Base-by-base conservation (phyloP, 2,113 vertebrate genomes). In the Hassar affinis region DNA sequence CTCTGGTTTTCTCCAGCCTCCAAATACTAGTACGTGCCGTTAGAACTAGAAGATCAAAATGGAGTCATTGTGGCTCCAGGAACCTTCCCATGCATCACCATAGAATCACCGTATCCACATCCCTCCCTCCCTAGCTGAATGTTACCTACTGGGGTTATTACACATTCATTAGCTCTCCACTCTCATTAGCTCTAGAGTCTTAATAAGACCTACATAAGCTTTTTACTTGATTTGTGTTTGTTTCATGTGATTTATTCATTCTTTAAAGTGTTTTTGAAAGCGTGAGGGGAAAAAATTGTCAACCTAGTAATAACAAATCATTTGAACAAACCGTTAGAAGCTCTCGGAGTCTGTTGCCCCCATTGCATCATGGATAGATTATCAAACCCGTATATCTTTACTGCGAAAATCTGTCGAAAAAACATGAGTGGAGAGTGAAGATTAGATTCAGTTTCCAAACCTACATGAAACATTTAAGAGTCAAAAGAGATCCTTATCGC, bases 401-500 rank as follows among this genome's bases (percentile, higher is more conserved):
- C 56, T 78, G 25, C 27, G 47, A n/a, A 81, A 77, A 64, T 47
- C 49, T 45, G 18, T 33, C n/a, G n/a, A 64, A 2, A 76, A 66
- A 66, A 66, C 11, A 4, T 68, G 22, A 66, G 72, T 45, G 25
- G 51, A 62, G 38, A 42, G 38, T 42, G 38, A 12, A 42, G 3
- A 18, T 59, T 20, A 1, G 25, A 72, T 72, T 72, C 54, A 35
- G 42, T 62, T 82, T 75, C 18, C 57, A 61, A 79, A 15, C 35
- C 74, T 68, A 47, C 51, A 78, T 25, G 61, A 54, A 84, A 72
- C 76, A 61, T 61, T 59, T 3, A 52, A 9, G 38, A 72, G 35
- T 35, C 45, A 45, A 82, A 61, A 6, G 8, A 62, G 64, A 71
- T 84, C 35, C 78, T 38, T 51, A 84, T 79, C 77, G 74, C 2